phyloP scores from a whole-genome alignment of 2,888 invertebrate species.

The Loripinus fragilis region DNA sequence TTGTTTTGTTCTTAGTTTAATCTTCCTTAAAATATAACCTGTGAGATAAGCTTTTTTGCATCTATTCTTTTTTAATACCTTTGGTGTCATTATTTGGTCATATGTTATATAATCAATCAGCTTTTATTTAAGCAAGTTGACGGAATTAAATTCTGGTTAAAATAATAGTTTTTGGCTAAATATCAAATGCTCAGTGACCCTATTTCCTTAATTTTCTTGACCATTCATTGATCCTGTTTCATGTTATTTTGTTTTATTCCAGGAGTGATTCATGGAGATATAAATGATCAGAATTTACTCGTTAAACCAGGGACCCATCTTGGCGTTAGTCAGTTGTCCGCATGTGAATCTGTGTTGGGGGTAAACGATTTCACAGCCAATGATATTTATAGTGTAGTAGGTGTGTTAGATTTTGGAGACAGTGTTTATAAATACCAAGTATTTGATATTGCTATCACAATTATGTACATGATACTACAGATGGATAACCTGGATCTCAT shows the following conservation, averaged over 20 bases:
- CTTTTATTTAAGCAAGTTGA: too few species aligned
- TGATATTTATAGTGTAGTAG: slow-evolving; percentile 80
- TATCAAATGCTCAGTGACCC: too few species aligned
- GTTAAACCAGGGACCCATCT: slow-evolving; percentile 80
- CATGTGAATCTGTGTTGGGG: neutral
- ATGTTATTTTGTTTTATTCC: slow-evolving; percentile 25
- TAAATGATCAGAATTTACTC: slow-evolving; percentile 95
- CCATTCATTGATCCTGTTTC: too few species aligned
- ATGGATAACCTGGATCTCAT: slow-evolving; percentile 85
- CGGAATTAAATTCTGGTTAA: too few species aligned
- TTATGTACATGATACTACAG: slow-evolving; percentile 92
- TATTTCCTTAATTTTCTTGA: too few species aligned
- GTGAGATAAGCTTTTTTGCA: too few species aligned
- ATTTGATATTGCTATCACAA: slow-evolving; percentile 92
- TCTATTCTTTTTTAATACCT: too few species aligned
- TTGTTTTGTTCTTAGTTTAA: too few species aligned
- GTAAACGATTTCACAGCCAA: neutral
- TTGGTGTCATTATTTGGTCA: too few species aligned
- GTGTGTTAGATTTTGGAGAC: slow-evolving; percentile 95
- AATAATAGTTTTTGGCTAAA: too few species aligned
- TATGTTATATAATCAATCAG: too few species aligned
- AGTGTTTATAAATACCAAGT: slow-evolving; percentile 88
- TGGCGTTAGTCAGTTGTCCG: neutral
- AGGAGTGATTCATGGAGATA: slow-evolving; percentile 93
- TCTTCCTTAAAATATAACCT: too few species aligned